These are phyloP conservation scores for Fistularia commersonii DNA, from an alignment of 2,797 vertebrate species.

Conservation along the genomic window DNA sequence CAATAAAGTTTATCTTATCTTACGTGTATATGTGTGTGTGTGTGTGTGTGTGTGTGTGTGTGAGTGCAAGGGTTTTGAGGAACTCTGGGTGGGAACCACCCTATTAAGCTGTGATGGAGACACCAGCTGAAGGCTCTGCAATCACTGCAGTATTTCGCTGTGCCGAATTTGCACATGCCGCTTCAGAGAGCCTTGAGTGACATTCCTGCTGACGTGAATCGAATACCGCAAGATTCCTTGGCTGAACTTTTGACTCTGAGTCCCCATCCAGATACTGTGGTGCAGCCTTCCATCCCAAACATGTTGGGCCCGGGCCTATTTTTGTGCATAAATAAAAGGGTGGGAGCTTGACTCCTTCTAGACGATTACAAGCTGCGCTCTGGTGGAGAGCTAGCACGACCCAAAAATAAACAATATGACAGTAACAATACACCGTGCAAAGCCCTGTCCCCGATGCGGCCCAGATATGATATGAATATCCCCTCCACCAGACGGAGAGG, in stretches of 20 bases:
- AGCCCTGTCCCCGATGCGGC: conserved; percentile 21
- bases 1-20: too few relatives aligned
- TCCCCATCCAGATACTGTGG: conserved; percentile 56
- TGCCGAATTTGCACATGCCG: conserved; percentile 26
- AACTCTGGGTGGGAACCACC: conserved; percentile 53
- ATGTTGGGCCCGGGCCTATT: conserved; percentile 43
- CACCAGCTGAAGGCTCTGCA: conserved; percentile 61
- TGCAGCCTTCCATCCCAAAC: conserved; percentile 39
- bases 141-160: conserved; percentile 48
- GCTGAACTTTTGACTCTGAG: conserved; percentile 71
- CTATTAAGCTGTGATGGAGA: conserved; percentile 52
- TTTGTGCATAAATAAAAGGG: conserved; percentile 57
- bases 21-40: background rate
- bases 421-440: conserved; percentile 47
- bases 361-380: conserved; percentile 52
- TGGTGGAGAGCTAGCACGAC: conserved; percentile 38
- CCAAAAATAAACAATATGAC: conserved; percentile 55
- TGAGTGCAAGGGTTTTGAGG: conserved; percentile 16
- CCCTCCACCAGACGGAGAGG: conserved; percentile 15
- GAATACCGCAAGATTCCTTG: conserved; percentile 70
- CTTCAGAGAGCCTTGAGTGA: conserved; percentile 35
- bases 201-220: conserved; percentile 68
- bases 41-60: conserved; percentile 15
- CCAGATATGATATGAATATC: conserved; percentile 32
- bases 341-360: conserved; percentile 28